Conservation (phyloP, 2,888 invertebrate genomes). For the Pyralis farinalis region DNA sequence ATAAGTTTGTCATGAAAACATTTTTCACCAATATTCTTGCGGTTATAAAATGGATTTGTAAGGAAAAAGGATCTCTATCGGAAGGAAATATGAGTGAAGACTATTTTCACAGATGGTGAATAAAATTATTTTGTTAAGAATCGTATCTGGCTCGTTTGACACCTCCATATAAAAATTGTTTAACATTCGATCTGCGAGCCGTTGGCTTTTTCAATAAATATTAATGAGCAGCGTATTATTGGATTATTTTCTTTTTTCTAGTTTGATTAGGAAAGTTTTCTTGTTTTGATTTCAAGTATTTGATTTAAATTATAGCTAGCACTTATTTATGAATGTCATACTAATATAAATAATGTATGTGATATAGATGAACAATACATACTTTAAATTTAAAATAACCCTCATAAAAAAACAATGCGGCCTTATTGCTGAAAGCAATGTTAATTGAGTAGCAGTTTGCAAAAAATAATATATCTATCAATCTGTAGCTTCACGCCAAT, state of each 20-base stretch:
- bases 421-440: no score
- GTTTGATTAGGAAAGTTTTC: constrained; percentile 64
- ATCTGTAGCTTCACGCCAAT: no score
- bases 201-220: constrained; percentile 55
- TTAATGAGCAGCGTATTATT: constrained; percentile 44
- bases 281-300: constrained; percentile 23
- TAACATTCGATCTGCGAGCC: constrained; percentile 41
- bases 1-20: constrained; percentile 27
- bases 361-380: no score
- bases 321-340: no score
- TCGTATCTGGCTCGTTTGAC: constrained; percentile 39
- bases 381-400: no score
- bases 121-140: constrained; percentile 13
- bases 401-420: no score
- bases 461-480: no score
- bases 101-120: background rate
- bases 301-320: no score
- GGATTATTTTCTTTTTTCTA: constrained; percentile 40
- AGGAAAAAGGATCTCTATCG: constrained; percentile 11
- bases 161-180: constrained; percentile 47
- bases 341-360: no score
- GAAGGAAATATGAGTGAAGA: constrained; percentile 11
- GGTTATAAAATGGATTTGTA: constrained; percentile 18
- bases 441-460: no score
- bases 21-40: constrained; percentile 16